These are phyloP conservation scores for Calidris pygmaea DNA, from an alignment of 2,113 vertebrate species.

Conservation along the genomic window DNA sequence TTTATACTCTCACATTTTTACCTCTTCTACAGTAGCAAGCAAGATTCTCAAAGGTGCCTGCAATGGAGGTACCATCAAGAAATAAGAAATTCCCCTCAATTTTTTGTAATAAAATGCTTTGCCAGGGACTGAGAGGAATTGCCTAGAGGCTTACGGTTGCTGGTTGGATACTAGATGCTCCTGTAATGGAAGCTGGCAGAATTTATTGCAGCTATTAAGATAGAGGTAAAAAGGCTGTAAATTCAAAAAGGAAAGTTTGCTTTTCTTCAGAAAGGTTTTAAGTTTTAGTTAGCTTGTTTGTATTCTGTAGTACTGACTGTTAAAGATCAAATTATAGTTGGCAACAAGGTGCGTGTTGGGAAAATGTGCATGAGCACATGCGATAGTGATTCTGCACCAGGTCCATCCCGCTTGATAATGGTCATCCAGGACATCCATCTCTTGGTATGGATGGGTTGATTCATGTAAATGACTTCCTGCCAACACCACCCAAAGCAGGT, in stretches of 20 bases:
- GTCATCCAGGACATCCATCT: not conserved
- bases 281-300: not conserved
- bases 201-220: not conserved
- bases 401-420: not conserved
- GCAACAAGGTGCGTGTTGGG: not conserved
- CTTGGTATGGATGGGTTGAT: not conserved
- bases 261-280: not conserved
- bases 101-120: not conserved
- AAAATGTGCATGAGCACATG: not conserved
- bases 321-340: not conserved
- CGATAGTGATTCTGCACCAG: not conserved
- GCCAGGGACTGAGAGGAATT: not conserved
- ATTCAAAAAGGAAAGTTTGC: not conserved
- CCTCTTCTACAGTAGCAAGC: not conserved
- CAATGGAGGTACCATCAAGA: not conserved
- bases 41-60: not conserved
- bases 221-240: not conserved
- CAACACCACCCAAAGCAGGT: not conserved
- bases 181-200: not conserved
- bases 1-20: not conserved
- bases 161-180: not conserved
- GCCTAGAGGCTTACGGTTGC: not conserved
- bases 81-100: not conserved
- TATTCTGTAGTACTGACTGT: not conserved
- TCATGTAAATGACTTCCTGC: not conserved